Base-by-base conservation (phyloP, 2,888 invertebrate genomes). In the Ormyrus labotus region DNA sequence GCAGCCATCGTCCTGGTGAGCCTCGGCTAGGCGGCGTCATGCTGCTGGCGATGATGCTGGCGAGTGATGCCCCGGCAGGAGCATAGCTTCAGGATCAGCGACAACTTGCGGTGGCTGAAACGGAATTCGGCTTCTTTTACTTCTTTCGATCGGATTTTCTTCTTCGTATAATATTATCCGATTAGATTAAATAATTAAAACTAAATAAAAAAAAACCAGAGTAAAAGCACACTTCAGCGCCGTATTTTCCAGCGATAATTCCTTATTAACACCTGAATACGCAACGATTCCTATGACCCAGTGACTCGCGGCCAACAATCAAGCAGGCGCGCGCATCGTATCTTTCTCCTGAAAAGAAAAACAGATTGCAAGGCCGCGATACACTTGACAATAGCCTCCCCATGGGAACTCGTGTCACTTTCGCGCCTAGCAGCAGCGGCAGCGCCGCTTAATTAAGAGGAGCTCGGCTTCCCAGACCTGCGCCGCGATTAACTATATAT, bases 321-420 rank as follows among this genome's bases (percentile, higher is more conserved):
- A 0, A 34, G 34, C 34, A 2, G 34, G 34, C 34, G 34, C 34
- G 34, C 34, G 34, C 34, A 34, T 34, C 34, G 3, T 34, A 34
- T 34, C 34, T 34, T 34, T 34, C 34, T 4, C 34, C 34, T 34
- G 34, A 1, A 10, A 48, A 13, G 10, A 34, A n/a, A 67, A n/a
- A 50, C 8, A 74, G 79, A 79, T 80, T 58, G 74, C 60, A 64
- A 70, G 51, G 64, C 64, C 47, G 57, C 68, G 78, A 78, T 78
- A 57, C n/a, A 1, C 10, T 55, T 6, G n/a, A 19, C 53, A 13
- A 7, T 47, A 7, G 9, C 47, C 3, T 5, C 3, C 3, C 8
- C 0, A 11, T 80, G 80, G 69, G 76, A 76, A 73, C 69, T 6
- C 57, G 57, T 68, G 76, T 76, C 80, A 76, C 76, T 80, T 77